Evolutionary conservation across 2,888 invertebrate genomes (phyloP).

Genomic region (Ischnura elegans): DNA sequence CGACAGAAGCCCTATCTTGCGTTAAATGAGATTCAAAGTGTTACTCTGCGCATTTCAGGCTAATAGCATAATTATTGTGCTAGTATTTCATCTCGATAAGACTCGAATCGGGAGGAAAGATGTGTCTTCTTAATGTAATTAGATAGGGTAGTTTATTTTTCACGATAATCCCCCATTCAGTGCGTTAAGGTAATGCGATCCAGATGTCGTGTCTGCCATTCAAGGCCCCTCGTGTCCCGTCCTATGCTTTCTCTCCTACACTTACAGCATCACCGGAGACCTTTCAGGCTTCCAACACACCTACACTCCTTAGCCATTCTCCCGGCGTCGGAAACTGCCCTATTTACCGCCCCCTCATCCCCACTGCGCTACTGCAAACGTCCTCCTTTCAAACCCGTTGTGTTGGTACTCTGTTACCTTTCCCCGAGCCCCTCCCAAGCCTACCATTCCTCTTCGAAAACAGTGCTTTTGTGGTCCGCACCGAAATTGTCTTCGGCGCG

Average conservation of each 20-base stretch:
- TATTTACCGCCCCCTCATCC: neutral
- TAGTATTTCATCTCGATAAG: too few species aligned
- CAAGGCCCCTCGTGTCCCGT: neutral
- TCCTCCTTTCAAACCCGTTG: neutral
- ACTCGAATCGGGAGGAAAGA: too few species aligned
- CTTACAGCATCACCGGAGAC: neutral
- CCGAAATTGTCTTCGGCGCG: conserved; percentile 19
- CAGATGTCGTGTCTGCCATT: neutral
- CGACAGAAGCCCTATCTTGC: too few species aligned
- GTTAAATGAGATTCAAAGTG: too few species aligned
- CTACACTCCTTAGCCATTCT: neutral
- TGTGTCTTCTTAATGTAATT: too few species aligned
- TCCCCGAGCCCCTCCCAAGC: neutral
- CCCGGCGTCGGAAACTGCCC: neutral
- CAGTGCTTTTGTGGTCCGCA: conserved; percentile 20
- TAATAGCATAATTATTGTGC: too few species aligned
- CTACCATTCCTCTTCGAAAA: neutral
- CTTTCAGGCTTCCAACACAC: neutral
- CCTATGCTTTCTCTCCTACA: neutral
- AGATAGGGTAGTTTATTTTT: too few species aligned
- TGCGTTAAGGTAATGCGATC: neutral
- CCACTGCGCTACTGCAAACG: neutral
- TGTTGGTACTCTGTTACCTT: neutral
- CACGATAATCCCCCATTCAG: too few species aligned
- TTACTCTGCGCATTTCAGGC: too few species aligned